A percentile compares a stretch with the other conserved stretches of the same genome.
These are phyloP conservation scores for Hololepta plana DNA, from an alignment of 2,888 invertebrate genomes.

Conservation along the genomic window DNA sequence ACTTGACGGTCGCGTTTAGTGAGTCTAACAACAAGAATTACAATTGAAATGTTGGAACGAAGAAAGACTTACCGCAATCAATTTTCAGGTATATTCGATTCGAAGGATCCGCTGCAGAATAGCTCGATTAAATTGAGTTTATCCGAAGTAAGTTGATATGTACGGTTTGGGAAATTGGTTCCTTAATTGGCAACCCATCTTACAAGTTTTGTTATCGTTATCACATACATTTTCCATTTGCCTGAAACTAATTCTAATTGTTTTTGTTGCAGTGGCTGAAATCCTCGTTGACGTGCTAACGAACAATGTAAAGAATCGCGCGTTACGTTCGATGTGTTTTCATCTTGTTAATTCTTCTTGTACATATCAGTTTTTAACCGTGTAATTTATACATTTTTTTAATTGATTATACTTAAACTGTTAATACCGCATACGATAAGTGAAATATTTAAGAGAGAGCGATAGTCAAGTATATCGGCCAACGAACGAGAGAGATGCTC, in stretches of 20 bases:
- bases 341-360: slow-evolving; percentile 9
- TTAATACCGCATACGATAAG: too few species aligned
- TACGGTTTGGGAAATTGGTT: slow-evolving; percentile 1
- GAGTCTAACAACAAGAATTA: slow-evolving; percentile 22
- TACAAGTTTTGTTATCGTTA: slow-evolving; percentile 3
- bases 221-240: slow-evolving; percentile 2
- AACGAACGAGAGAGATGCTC: too few species aligned
- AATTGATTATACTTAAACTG: too few species aligned
- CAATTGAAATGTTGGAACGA: slow-evolving; percentile 6
- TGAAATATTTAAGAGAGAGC: too few species aligned
- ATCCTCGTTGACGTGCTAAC: slow-evolving; percentile 52
- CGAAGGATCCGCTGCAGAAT: slow-evolving; percentile 62
- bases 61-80: slow-evolving; percentile 1
- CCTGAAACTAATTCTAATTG: slow-evolving; percentile 9
- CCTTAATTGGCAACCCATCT: background rate
- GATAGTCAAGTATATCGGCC: too few species aligned
- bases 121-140: slow-evolving; percentile 66
- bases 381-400: too few species aligned
- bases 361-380: too few species aligned
- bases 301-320: too few species aligned
- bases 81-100: slow-evolving; percentile 47
- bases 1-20: slow-evolving; percentile 79
- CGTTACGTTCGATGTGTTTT: too few species aligned
- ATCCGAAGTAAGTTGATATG: slow-evolving; percentile 43
- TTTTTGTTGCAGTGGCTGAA: slow-evolving; percentile 53